Conservation (phyloP, 1,140 invertebrate species). For the Danaus melanippus region DNA sequence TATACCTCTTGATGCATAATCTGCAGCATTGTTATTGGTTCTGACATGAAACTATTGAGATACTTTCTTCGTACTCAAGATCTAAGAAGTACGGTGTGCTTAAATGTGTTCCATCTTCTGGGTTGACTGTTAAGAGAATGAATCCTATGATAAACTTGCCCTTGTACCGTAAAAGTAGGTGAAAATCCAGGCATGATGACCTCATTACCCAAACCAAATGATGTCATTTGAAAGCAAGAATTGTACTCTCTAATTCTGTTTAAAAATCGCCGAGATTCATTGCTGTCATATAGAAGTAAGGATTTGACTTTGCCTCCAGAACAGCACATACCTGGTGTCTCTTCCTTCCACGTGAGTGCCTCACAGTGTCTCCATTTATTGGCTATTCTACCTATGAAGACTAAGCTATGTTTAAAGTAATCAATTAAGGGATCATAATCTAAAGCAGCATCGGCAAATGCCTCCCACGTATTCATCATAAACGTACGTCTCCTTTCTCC, state of each 20-base stretch:
- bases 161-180: conserved; percentile 57
- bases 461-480: conserved; percentile 24
- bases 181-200: conserved; percentile 29
- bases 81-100: too few relatives aligned
- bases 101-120: too few relatives aligned
- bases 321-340: conserved; percentile 27
- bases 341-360: conserved; percentile 43
- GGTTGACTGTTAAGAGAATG: too few relatives aligned
- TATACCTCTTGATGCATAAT: too few relatives aligned
- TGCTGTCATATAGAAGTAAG: conserved; percentile 24
- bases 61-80: too few relatives aligned
- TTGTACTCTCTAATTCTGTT: too few relatives aligned
- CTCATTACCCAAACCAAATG: conserved; percentile 44
- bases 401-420: conserved; percentile 15
- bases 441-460: conserved; percentile 26
- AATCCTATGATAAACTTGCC: conserved; percentile 59
- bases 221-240: conserved; percentile 56
- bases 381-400: conserved; percentile 31
- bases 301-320: conserved; percentile 28
- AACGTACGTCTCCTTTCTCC: conserved; percentile 17
- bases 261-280: too few relatives aligned
- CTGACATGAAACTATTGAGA: too few relatives aligned
- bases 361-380: conserved; percentile 25
- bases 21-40: too few relatives aligned
- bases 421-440: conserved; percentile 27